A percentile compares a stretch with the other conserved stretches of the same genome.
These are phyloP conservation scores for Nomada fucata DNA, from an alignment of 2,888 invertebrate species.

Conservation along the genomic window DNA sequence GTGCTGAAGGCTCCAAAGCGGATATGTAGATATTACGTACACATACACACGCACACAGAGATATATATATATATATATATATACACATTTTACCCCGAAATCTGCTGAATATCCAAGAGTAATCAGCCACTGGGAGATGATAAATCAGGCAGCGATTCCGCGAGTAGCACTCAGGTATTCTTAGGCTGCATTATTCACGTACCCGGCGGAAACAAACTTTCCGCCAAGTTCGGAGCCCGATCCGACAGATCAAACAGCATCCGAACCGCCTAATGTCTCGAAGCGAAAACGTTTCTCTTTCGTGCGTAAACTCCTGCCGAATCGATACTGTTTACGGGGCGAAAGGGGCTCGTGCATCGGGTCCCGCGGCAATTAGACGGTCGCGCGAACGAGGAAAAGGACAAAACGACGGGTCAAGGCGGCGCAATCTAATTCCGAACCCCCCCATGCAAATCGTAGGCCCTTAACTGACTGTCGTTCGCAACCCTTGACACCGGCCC, in stretches of 20 bases:
- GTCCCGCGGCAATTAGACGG: constrained; percentile 64
- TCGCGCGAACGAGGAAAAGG: constrained; percentile 63
- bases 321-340: constrained; percentile 54
- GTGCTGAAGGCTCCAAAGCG: too few species aligned
- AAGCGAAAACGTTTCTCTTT: constrained; percentile 9
- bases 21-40: background rate
- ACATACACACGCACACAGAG: too few species aligned
- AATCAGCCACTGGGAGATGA: constrained; percentile 17
- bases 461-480: constrained; percentile 69
- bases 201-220: constrained; percentile 27
- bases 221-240: constrained; percentile 15
- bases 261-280: constrained; percentile 4
- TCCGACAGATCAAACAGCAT: constrained; percentile 35
- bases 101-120: constrained; percentile 5
- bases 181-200: constrained; percentile 33
- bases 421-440: constrained; percentile 73
- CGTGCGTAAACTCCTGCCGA: background rate
- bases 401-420: constrained; percentile 70
- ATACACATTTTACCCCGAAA: too few species aligned
- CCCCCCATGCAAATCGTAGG: constrained; percentile 75
- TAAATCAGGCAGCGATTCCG: constrained; percentile 33
- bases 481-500: constrained; percentile 74
- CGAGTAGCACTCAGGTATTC: constrained; percentile 10
- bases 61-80: too few species aligned
- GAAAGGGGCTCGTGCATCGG: constrained; percentile 8